A percentile compares a stretch with the other conserved stretches of the same genome.
Evolutionary conservation across 2,888 invertebrate species (phyloP).

Genomic region (Oconnorella tubifera): DNA sequence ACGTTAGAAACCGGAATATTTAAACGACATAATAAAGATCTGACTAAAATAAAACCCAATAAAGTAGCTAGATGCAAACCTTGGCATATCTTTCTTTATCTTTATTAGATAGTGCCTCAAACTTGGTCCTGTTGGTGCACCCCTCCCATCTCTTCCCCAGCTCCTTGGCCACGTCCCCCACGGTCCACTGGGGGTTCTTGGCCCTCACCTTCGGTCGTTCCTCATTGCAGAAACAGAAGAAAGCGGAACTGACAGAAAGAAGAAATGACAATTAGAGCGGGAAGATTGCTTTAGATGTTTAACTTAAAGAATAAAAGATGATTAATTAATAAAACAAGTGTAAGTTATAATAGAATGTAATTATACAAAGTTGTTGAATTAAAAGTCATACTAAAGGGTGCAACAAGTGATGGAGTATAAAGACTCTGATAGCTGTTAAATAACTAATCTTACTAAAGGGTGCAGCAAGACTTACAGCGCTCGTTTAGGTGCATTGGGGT

Average conservation of each 20-base stretch:
- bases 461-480: conserved; percentile 98
- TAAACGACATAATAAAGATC: not conserved
- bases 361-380: no score
- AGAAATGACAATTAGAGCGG: no score
- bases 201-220: conserved; percentile 91
- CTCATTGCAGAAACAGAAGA: conserved; percentile 99
- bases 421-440: no score
- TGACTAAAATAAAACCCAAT: no score
- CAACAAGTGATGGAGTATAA: no score
- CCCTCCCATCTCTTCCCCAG: conserved; percentile 88
- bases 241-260: conserved; percentile 75
- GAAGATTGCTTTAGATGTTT: no score
- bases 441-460: no score
- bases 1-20: no score
- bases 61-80: no score
- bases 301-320: not conserved
- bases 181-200: conserved; percentile 85
- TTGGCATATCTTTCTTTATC: not conserved
- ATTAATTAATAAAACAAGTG: not conserved
- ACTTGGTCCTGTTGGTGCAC: conserved; percentile 41
- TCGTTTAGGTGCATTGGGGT: conserved; percentile 98
- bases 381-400: no score
- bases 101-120: not conserved
- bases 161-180: conserved; percentile 95
- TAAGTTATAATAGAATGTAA: not conserved